phyloP scores from a whole-genome alignment of 2,888 invertebrate species.

The Aporophyla lueneburgensis region DNA sequence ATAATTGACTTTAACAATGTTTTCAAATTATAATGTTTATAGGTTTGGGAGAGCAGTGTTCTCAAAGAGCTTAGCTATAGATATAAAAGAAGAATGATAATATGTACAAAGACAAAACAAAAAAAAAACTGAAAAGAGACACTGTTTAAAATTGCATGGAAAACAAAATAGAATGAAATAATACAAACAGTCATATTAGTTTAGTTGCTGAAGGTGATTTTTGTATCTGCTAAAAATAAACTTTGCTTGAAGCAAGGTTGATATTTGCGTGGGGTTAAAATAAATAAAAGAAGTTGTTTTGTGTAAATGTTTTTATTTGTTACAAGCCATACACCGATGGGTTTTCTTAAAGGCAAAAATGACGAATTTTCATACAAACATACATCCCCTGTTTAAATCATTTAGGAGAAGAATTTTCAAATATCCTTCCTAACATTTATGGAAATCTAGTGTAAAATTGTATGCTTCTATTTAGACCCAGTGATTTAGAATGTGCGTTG shows the following conservation, averaged over 20 bases:
- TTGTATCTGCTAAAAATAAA: neutral
- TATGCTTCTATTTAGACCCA: neutral
- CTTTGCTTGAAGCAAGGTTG: neutral
- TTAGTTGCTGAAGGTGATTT: neutral
- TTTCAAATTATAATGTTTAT: neutral
- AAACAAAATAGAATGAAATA: neutral
- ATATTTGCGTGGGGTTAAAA: neutral
- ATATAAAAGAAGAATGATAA: no score
- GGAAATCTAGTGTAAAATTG: neutral
- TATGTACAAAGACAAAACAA: no score
- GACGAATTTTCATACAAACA: neutral
- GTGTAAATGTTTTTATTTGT: neutral
- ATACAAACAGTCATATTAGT: neutral
- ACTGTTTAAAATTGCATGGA: no score
- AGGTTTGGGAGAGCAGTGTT: neutral
- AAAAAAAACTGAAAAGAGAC: no score
- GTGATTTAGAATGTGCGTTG: neutral
- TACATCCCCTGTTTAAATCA: neutral
- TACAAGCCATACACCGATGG: neutral
- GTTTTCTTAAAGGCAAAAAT: neutral
- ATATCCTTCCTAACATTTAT: neutral
- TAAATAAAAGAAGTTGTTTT: neutral
- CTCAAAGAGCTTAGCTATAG: no score
- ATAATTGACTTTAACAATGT: neutral
- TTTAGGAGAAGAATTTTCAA: neutral